Evolutionary conservation across 2,113 vertebrate genomes (phyloP), one percentile per base, ranked within the genome.

Genomic region (Lethenteron camtschaticum): DNA sequence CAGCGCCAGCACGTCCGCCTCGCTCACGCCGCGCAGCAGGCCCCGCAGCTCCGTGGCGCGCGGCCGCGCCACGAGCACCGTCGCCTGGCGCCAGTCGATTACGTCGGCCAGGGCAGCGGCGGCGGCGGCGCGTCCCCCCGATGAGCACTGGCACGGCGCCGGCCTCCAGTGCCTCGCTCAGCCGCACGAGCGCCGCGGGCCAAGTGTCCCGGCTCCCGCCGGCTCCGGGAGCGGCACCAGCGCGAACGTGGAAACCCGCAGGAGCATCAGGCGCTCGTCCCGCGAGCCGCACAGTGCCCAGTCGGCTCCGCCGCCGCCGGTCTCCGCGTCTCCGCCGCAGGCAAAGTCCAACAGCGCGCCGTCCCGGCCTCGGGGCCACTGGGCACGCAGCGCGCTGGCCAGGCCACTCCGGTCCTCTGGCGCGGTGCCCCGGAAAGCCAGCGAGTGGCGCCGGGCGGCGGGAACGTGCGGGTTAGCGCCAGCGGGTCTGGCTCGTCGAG

Each of bases 401-500:
- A 41, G 41, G 41, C 41, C 41, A 41, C 41, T 7, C 41, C 41
- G 4, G 41, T 41, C 41, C 41, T 41, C 41, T 7, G 41, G 41
- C 41, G 41, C 41, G 41, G 41, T 41, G n/a, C 69, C 14, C 12
- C 20, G 20, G 76, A 99, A 99, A 73, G 87, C 94, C 75, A 99
- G 91, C 58, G 96, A 84, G 69, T 95, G 96, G 73, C 92, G 96
- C 74, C 95, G 85, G 73, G 96, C 96, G 3, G 91, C 87, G 0
- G 95, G 95, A 73, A 97, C 92, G 82, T 99, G 95, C 9, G 89
- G 85, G 95, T 92, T 70, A 97, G 86, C 73, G 91, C 89, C 70
- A 96, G 78, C 78, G 96, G 96, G 81, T 97, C 95, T 63, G 95
- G 95, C 74, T 96, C 95, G 0, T 90, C 90, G 77, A 99, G 88